Evolutionary conservation across 2,113 vertebrate genomes (phyloP), one percentile per base, ranked within the genome.

Genomic region (Ursus arctos): DNA sequence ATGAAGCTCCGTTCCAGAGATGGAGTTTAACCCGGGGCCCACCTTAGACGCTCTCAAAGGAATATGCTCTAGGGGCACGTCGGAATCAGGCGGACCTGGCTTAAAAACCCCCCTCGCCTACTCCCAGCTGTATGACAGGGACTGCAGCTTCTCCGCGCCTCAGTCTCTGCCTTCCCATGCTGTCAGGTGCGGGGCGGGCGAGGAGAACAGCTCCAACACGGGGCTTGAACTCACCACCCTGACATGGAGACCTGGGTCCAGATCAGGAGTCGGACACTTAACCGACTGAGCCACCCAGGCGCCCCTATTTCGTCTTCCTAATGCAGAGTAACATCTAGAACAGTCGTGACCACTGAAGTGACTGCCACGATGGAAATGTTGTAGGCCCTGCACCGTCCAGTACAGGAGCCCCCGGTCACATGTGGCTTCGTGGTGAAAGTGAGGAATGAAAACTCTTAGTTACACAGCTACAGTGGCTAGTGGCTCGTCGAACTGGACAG

Each of bases 391-490:
- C 11, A 16, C 31, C 13, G 28, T 26, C 49, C 36, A 43, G 49
- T 11, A 15, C 0, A 6, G 21, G 0, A 22, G 79, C 47, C 18
- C 36, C 12, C 2, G 43, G 51, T 18, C 19, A 63, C 47, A 15
- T 4, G 28, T 33, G 31, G 67, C 74, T 63, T 77, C 22, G 1
- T 9, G 0, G 59, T 67, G 33, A 61, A 72, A 49, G 8, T 4
- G 31, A 81, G 80, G 40, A 33, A 69, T 28, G 55, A 28, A 15
- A 33, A 8, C 65, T 69, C 14, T 40, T 55, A 21, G 12, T 31
- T 11, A 19, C 77, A 51, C 7, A 94, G 88, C 26, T 26, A 11
- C 12, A 36, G 22, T 47, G 22, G 47, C 55, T 76, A 6, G 43
- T 31, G 51, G 31, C 57, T 40, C 7, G 87, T 5, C 6, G 0